phyloP scores from a whole-genome alignment of 2,113 vertebrate genomes.

The Neogobius melanostomus region DNA sequence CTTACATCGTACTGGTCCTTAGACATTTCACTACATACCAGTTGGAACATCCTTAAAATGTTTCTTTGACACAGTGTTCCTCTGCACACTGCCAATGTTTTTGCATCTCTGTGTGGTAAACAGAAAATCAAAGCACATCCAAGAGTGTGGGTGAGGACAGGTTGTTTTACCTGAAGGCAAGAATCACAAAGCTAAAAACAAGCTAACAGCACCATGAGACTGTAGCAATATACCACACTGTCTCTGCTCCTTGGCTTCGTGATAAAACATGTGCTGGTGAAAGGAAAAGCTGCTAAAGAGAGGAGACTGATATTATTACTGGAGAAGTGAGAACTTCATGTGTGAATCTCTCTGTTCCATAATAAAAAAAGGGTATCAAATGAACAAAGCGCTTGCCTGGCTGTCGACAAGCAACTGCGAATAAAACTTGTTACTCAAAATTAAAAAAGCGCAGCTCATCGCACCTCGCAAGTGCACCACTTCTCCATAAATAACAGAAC shows the following conservation, averaged over 20 bases:
- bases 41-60: background rate
- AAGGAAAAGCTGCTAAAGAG: constrained; percentile 42
- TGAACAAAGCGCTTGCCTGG: constrained; percentile 43
- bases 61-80: background rate
- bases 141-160: background rate
- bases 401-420: constrained; percentile 52
- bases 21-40: background rate
- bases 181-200: background rate
- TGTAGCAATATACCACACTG: background rate
- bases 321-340: constrained; percentile 34
- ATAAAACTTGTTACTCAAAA: constrained; percentile 60
- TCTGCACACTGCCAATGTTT: constrained; percentile 19
- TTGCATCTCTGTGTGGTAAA: constrained; percentile 13
- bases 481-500: constrained; percentile 35
- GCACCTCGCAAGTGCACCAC: too few relatives aligned
- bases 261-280: constrained; percentile 28
- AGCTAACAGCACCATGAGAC: background rate
- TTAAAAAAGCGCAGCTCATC: constrained; percentile 34
- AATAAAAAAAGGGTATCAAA: constrained; percentile 19
- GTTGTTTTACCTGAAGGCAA: constrained; percentile 10
- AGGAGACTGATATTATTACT: constrained; percentile 19
- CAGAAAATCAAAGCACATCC: constrained; percentile 8
- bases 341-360: constrained; percentile 29
- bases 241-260: constrained; percentile 3
- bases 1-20: background rate